phyloP scores from a whole-genome alignment of 92 coral and sea anemone species.

The Scolanthus callimorphus region DNA sequence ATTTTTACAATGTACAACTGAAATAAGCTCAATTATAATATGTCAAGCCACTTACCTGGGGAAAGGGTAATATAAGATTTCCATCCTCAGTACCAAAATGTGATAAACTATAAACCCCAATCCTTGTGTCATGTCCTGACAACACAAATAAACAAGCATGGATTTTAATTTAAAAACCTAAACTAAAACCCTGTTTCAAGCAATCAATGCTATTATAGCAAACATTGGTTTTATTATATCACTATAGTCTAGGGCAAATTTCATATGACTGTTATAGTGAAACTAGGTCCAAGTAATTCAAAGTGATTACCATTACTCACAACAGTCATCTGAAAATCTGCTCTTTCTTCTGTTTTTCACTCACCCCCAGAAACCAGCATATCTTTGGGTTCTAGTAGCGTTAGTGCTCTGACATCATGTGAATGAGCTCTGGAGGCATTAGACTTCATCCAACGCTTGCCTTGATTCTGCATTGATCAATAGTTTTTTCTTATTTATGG shows the following conservation, averaged over 20 bases:
- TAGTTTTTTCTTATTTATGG: background rate
- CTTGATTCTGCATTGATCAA: conserved; percentile 34
- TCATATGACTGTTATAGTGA: no score
- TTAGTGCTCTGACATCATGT: conserved; percentile 71
- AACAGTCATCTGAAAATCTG: background rate
- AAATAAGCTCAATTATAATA: background rate
- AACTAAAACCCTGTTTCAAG: no score
- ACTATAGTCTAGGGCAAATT: no score
- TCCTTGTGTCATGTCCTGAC: conserved; percentile 81
- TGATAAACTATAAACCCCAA: conserved; percentile 45
- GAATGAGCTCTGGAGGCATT: conserved; percentile 54
- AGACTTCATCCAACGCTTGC: conserved; percentile 52
- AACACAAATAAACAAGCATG: background rate
- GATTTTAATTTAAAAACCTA: no score
- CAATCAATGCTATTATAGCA: no score
- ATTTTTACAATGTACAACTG: background rate
- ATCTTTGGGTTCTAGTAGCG: conserved; percentile 27
- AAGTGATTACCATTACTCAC: background rate
- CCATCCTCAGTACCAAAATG: conserved; percentile 46
- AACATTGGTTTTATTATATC: no score
- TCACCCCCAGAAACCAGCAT: conserved; percentile 68
- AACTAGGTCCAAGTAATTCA: no score
- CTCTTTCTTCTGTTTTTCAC: no score
- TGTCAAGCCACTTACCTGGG: conserved; percentile 56
- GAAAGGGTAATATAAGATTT: conserved; percentile 68